Conservation (phyloP, 2,888 invertebrate species). For the Mechanitis mazaeus region DNA sequence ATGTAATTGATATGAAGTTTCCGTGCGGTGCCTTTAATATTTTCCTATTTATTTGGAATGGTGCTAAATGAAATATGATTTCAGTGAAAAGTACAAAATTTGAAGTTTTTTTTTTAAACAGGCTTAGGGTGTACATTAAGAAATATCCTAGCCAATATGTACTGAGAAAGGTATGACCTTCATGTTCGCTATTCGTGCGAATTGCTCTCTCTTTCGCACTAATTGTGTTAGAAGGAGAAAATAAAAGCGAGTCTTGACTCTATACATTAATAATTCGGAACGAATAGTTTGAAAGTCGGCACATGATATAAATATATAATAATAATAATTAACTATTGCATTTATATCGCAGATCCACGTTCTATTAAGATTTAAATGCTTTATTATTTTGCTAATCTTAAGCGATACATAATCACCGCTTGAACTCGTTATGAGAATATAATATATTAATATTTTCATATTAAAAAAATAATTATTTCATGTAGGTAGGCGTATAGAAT, state of each 20-base stretch:
- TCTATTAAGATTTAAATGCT: conserved; percentile 35
- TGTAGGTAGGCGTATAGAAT: conserved; percentile 23
- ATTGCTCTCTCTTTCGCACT: conserved; percentile 11
- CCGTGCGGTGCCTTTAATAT: conserved; percentile 31
- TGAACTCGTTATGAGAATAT: conserved; percentile 34
- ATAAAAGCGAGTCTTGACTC: not conserved
- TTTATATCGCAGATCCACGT: conserved; percentile 62
- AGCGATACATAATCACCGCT: conserved; percentile 36
- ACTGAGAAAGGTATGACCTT: conserved; percentile 40
- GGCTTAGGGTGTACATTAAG: conserved; percentile 11
- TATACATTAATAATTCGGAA: not conserved
- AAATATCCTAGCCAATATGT: conserved; percentile 55
- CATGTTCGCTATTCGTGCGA: conserved; percentile 17
- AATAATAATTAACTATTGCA: conserved; percentile 56
- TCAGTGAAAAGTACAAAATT: conserved; percentile 26
- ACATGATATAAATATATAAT: conserved; percentile 41
- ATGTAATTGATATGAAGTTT: conserved; percentile 6
- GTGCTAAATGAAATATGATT: conserved; percentile 31
- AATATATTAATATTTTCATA: conserved; percentile 34
- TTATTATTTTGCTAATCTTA: conserved; percentile 36
- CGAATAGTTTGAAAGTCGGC: conserved; percentile 20
- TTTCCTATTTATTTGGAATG: conserved; percentile 23
- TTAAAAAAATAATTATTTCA: conserved; percentile 14
- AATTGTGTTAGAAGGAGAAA: conserved; percentile 20
- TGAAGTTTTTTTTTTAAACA: conserved; percentile 10